A percentile compares a stretch with the other conserved stretches of the same genome.
These are phyloP conservation scores for Chrysolina americana DNA, from an alignment of 2,888 invertebrate species.

Conservation along the genomic window DNA sequence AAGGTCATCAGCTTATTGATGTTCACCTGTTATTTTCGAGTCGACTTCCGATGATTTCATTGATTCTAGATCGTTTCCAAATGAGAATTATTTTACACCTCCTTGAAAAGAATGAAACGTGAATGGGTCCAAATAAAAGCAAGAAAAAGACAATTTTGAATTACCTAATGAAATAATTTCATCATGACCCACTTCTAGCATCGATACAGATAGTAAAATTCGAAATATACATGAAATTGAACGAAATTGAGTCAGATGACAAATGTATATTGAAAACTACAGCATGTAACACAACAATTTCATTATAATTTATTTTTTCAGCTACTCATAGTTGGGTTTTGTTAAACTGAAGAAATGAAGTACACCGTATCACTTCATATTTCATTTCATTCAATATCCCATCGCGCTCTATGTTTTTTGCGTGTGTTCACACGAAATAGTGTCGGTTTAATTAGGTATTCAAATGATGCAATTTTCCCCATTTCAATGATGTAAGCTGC, in stretches of 20 bases:
- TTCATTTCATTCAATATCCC: neutral
- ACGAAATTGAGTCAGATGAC: too few species aligned
- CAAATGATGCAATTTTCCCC: constrained; percentile 18
- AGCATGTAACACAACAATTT: too few species aligned
- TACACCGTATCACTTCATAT: neutral
- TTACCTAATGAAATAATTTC: neutral
- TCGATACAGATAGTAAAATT: neutral
- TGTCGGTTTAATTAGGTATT: constrained; percentile 16
- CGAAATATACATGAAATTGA: neutral
- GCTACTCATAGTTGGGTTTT: neutral
- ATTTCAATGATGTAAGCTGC: constrained; percentile 2
- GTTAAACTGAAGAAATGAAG: neutral
- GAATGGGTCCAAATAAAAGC: neutral
- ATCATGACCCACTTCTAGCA: constrained; percentile 10
- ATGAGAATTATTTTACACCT: too few species aligned
- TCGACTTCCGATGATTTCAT: too few species aligned
- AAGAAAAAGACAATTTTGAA: neutral
- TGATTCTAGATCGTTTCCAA: too few species aligned
- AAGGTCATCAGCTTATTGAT: neutral
- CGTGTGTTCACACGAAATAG: constrained; percentile 9
- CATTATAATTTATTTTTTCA: too few species aligned
- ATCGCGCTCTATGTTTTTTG: neutral
- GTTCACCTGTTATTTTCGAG: too few species aligned
- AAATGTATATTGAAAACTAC: too few species aligned
- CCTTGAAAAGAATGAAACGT: too few species aligned